Evolutionary conservation across 2,113 vertebrate genomes (phyloP), one percentile per base, ranked within the genome.

Genomic region (Lepus timidus): DNA sequence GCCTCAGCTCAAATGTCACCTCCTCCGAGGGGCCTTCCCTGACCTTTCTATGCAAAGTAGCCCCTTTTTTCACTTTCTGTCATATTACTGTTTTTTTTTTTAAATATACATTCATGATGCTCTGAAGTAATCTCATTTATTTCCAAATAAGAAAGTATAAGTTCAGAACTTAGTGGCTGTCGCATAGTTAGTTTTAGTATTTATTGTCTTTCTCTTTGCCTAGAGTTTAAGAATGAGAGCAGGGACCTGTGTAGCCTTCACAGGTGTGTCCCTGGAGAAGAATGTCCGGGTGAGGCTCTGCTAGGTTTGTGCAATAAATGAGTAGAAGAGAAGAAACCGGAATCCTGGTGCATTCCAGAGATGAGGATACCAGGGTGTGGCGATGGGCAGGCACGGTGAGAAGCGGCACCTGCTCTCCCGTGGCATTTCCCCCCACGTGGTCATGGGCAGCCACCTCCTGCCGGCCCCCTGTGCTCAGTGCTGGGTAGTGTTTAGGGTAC

Each of bases 51-150:
- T 95, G 93, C 96, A 97, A 92, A 97, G 65, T 73, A 81, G 70
- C 82, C 74, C 80, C 55, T 29, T 92, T 91, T 97, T 96, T 97
- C 97, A 96, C 93, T 97, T 97, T 97, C 85, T 94, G 91, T 96
- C 93, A 95, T 29, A 51, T 95, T 90, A 87, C 79, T 94, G 8
- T 92, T 78, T 27, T 81, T 27, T 81, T 6, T 64, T 90, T 67
- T 94, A 90, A 84, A 62, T 27, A 49, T 82, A 44, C 7, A 12
- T 67, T 92, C 55, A 76, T 74, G 62, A 44, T 58, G 22, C 55
- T 87, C 14, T 90, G 74, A 76, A 84, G 83, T 90, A 92, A 91
- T 64, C 62, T 78, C 64, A 13, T 52, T 88, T 83, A 71, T 82
- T 91, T 95, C 76, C 10, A 12, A 51, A 61, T 83, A 64, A 81